These are phyloP conservation scores for Xenus cinereus DNA, from an alignment of 2,113 vertebrate genomes.

Conservation along the genomic window DNA sequence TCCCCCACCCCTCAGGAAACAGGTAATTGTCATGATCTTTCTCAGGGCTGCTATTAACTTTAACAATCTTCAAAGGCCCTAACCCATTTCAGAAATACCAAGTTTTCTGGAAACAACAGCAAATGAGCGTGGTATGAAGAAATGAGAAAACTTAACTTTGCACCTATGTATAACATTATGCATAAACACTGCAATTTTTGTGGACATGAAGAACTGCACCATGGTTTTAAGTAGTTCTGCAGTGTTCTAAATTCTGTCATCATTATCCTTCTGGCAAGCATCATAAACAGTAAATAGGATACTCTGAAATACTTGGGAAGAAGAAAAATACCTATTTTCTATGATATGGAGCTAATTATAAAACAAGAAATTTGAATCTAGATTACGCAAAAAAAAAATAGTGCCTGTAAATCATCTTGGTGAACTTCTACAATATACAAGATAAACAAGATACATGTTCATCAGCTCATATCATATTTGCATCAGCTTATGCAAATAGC, in stretches of 20 bases:
- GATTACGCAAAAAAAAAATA: neutral
- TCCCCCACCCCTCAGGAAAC: neutral
- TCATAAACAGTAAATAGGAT: neutral
- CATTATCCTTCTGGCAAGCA: neutral
- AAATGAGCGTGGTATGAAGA: accelerated
- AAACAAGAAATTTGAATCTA: neutral
- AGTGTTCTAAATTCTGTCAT: neutral
- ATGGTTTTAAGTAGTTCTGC: accelerated
- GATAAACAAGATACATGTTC: neutral
- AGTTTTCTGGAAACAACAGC: neutral
- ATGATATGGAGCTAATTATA: neutral
- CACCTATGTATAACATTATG: neutral
- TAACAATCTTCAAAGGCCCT: neutral
- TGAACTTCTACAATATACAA: accelerated
- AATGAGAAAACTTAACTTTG: no score
- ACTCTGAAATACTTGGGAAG: neutral
- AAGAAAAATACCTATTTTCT: neutral
- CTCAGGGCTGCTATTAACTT: neutral
- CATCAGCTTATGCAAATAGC: neutral
- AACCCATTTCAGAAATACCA: accelerated
- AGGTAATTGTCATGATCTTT: neutral
- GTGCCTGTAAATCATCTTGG: neutral
- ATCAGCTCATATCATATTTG: neutral
- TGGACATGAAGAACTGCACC: neutral
- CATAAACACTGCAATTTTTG: accelerated